phyloP scores from a whole-genome alignment of 2,888 invertebrate genomes.

The Lamellibrachia satsuma region DNA sequence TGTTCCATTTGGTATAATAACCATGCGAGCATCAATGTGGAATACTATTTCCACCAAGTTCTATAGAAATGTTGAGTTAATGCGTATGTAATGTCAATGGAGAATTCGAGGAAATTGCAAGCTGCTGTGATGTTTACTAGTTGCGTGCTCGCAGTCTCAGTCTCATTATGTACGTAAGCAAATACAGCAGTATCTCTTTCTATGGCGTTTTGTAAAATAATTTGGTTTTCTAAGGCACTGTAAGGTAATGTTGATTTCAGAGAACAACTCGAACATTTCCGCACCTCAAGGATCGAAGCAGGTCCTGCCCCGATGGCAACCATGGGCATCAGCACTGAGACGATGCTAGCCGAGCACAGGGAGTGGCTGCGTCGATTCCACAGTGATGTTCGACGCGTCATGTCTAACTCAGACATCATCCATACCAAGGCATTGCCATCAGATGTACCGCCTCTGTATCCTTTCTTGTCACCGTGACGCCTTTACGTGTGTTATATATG shows the following conservation, averaged over 20 bases:
- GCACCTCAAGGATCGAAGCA: background rate
- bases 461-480: background rate
- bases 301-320: background rate
- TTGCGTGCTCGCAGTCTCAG: background rate
- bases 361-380: background rate
- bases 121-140: background rate
- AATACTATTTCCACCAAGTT: background rate
- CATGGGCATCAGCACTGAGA: background rate
- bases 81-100: background rate
- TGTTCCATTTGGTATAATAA: too few relatives aligned
- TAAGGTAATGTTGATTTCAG: background rate
- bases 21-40: background rate
- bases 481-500: background rate
- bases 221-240: background rate
- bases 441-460: background rate
- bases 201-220: background rate
- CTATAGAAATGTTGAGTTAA: background rate
- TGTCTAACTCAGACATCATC: background rate
- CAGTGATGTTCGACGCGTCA: background rate
- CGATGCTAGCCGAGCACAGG: background rate
- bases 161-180: background rate
- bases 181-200: background rate
- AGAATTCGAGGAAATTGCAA: background rate
- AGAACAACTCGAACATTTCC: slow-evolving; percentile 17
- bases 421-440: background rate